Evolutionary conservation across 2,113 vertebrate species (phyloP).

Genomic region (Pavo muticus): DNA sequence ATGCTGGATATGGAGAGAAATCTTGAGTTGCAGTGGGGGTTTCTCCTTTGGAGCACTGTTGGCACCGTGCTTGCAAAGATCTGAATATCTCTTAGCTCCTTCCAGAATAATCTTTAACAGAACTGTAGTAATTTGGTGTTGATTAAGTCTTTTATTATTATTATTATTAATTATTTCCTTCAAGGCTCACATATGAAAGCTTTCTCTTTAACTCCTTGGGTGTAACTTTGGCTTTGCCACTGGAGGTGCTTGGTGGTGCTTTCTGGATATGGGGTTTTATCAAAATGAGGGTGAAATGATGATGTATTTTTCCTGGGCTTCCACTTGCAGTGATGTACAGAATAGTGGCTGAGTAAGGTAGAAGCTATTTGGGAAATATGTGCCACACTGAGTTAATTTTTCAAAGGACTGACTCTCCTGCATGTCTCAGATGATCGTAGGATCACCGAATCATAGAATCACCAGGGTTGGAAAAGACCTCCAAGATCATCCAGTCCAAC

Average conservation of each 20-base stretch:
- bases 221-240: rapidly evolving
- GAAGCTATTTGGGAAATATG: not conserved
- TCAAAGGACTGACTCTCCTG: not conserved
- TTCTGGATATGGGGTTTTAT: not conserved
- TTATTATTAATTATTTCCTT: not conserved
- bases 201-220: not conserved
- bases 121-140: not conserved
- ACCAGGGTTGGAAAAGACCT: too few relatives aligned
- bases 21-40: not conserved
- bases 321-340: rapidly evolving
- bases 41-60: not conserved
- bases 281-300: rapidly evolving
- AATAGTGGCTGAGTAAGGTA: not conserved
- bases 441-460: too few relatives aligned
- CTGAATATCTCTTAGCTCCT: not conserved
- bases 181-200: rapidly evolving
- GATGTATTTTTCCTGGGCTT: not conserved
- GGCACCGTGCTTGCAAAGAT: not conserved
- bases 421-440: not conserved
- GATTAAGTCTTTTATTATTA: not conserved
- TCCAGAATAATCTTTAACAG: not conserved
- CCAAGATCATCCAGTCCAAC: too few relatives aligned
- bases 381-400: rapidly evolving
- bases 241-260: not conserved
- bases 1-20: rapidly evolving